Base-by-base conservation (phyloP, 2,888 invertebrate genomes). In the Idaea aversata region DNA sequence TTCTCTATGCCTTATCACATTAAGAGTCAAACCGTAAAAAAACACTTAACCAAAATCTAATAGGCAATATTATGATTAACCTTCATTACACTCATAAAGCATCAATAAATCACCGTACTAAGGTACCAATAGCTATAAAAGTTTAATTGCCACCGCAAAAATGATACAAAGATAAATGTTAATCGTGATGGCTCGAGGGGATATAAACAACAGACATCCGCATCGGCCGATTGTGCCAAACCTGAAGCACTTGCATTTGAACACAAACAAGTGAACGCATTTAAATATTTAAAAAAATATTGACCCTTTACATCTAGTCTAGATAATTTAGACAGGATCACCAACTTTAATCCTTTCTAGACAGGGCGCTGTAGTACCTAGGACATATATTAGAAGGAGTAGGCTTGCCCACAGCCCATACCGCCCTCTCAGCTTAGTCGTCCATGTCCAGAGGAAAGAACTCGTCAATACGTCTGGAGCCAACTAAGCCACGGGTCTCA, bases 111-210 rank as follows among this genome's bases (percentile, higher is more conserved):
- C 59, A 59, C 34, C 34, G 13, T 25, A 25, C 47, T 47, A 47
- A 13, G 13, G 47, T 10, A 59, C 70, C 64, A 69, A 73, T 68
- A 68, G 68, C 72, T 65, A 69, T 73, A 73, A 74, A 74, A 74
- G 66, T 67, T 72, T 75, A 72, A 73, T 73, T 70, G 71, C 72
- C 68, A 62, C 72, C 69, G 70, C 72, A 72, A 74, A 71, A 71
- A 75, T 72, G 70, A 70, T 73, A 70, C 69, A 69, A 72, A 72
- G 70, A 75, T 72, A 71, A 72, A 71, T 74, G 68, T 72, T 80
- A 78, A 81, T 82, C 82, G 80, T 69, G 79, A 77, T 78, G 77
- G 78, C 75, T 47, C 3, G 25, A 13, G 47, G 47, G 4, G 47
- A 10, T 47, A 2, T 13, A 47, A 13, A 47, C 47, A 13, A 13